Evolutionary conservation across 2,888 invertebrate species (phyloP), one percentile per base, ranked within the genome.

Genomic region (Abrostola triplasia): DNA sequence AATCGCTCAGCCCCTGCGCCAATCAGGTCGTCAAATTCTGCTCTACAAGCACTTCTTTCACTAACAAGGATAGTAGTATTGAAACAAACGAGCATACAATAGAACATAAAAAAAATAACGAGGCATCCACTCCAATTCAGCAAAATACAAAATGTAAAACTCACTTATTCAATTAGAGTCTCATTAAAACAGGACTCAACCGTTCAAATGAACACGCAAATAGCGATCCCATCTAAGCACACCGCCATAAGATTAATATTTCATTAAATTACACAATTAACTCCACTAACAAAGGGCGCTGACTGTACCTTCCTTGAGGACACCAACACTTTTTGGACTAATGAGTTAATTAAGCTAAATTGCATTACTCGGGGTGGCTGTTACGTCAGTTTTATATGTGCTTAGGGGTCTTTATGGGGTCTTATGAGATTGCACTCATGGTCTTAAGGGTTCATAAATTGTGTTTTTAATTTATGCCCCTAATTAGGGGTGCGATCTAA

Each of bases 311-410:
- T 73, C 68, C 62, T 49, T 57, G 56, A 65, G 73, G 77, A 59
- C 64, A 57, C 62, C 65, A 66, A 65, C 82, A 81, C 83, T 87
- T 85, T 85, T 84, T 84, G 81, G 77, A 67, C 81, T 84, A 88
- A 88, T 87, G 82, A 85, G 83, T 81, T 84, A 84, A 87, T 88
- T 85, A 83, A 80, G 72, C 77, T 70, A 82, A 84, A 87, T 84
- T 84, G 84, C 80, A 80, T 78, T 78, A 77, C 80, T 67, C 58
- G 63, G 71, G 79, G 63, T 63, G 73, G 64, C 66, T 57, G 70
- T 77, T 81, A 82, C 76, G 70, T 75, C 76, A 72, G 77, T 70
- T 81, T 84, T 80, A 84, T 81, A 81, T 80, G 77, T 80, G 69
- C 70, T 73, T 70, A 76, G 71, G 70, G 57, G 60, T 60, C 73